These are phyloP conservation scores for Lipotes vexillifer DNA, from an alignment of 2,113 vertebrate species.

Conservation along the genomic window DNA sequence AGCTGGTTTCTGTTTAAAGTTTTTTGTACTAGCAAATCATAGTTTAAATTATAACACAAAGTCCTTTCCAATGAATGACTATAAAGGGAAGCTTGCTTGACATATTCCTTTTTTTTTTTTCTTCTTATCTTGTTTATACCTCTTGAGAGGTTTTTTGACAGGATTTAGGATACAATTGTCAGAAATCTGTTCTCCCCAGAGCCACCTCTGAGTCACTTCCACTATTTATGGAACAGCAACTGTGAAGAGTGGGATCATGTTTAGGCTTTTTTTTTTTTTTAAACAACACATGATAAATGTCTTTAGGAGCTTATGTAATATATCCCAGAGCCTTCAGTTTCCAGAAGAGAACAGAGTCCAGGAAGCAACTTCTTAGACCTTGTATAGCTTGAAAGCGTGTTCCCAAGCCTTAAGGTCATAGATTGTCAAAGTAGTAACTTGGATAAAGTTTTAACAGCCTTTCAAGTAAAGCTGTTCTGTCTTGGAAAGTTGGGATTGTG, in stretches of 20 bases:
- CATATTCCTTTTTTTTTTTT: not conserved
- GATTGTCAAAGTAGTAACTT: not conserved
- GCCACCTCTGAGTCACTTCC: conserved; percentile 68
- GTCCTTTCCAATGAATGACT: conserved; percentile 33
- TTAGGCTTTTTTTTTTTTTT: conserved; percentile 40
- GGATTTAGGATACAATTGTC: conserved; percentile 20
- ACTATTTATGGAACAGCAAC: conserved; percentile 63
- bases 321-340: not conserved
- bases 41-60: conserved; percentile 39
- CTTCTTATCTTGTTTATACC: not conserved
- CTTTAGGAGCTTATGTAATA: conserved; percentile 44
- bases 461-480: not conserved
- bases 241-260: conserved; percentile 58
- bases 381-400: not conserved
- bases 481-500: not conserved
- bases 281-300: conserved; percentile 39
- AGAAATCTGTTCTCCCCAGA: conserved; percentile 43
- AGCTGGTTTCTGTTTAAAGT: conserved; percentile 49
- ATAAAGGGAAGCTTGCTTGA: conserved; percentile 11
- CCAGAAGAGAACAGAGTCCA: conserved; percentile 8
- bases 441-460: not conserved
- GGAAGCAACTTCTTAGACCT: not conserved
- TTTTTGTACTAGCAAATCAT: conserved; percentile 18
- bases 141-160: conserved; percentile 10
- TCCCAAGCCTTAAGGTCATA: not conserved